Base-by-base conservation (phyloP, 2,888 invertebrate species). In the Eristalinus aeneus region DNA sequence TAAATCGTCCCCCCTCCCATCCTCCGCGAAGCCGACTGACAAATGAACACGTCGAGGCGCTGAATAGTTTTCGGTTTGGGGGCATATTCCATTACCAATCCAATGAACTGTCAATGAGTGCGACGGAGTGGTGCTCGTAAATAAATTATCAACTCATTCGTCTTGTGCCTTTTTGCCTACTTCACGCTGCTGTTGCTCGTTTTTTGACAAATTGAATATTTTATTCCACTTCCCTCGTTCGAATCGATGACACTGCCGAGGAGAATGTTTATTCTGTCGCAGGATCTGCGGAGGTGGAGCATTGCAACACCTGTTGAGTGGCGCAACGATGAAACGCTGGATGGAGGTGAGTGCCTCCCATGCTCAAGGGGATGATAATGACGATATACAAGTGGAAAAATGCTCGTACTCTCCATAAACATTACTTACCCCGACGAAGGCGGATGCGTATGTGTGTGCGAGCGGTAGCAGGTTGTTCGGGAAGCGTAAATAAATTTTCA, bases 161-260 rank as follows among this genome's bases (percentile, higher is more conserved):
- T 23, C 61, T 31, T 34, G 53, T 63, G 39, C 54, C 63, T 73
- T 9, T 22, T 56, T 23, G 56, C 56, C 23, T 22, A 56, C 22
- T 11, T 11, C 12, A 23, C 23, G 22, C 56, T 23, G 23, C 36
- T 31, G 58, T 36, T 31, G 46, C 27, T 8, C 23, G 27, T 73
- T 53, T 34, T 53, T 46, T 63, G 53, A 73, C 53, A 63, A 73
- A 73, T 73, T 73, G 73, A 73, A 73, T 73, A 73, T 73, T 73
- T 73, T 73, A 73, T 63, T 73, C 22, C 6, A 20, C 53, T 63
- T 23, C 63, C 34, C 23, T 54, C 53, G 10, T n/a, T 32, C 61
- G 34, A 61, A 34, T 34, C 54, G 63, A 54, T 2, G 54, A 34
- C 54, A 54, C 53, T 63, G 23, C 22, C 23, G 22, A 56, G 22